These are phyloP conservation scores for Aproaerema taeniolella DNA, from an alignment of 2,888 invertebrate genomes.

Conservation along the genomic window DNA sequence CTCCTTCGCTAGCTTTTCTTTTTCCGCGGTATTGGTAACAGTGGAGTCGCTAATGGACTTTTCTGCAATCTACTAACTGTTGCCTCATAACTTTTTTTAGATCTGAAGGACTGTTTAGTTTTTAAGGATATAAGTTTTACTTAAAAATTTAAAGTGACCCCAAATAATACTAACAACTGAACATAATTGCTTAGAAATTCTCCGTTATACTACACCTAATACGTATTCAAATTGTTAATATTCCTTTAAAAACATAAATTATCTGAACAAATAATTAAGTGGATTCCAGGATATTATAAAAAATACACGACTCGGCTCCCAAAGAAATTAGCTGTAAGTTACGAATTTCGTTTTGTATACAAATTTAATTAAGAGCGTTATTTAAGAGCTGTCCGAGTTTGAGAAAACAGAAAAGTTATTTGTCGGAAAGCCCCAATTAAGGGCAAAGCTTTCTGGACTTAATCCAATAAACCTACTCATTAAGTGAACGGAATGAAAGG, in stretches of 20 bases:
- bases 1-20: no score
- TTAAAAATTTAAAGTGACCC: background rate
- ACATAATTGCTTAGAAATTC: no score
- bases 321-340: slow-evolving; percentile 39
- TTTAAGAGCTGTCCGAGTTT: slow-evolving; percentile 69
- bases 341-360: slow-evolving; percentile 47
- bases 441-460: slow-evolving; percentile 73
- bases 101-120: no score
- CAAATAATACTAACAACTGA: background rate
- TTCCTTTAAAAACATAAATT: no score
- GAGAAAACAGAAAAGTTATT: slow-evolving; percentile 75
- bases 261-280: no score
- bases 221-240: no score
- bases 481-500: slow-evolving; percentile 71
- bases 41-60: no score
- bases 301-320: slow-evolving; percentile 25
- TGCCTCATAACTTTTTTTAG: no score
- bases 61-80: no score
- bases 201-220: no score
- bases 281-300: background rate
- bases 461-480: slow-evolving; percentile 76
- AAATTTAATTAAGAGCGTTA: slow-evolving; percentile 68
- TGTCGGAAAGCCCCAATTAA: slow-evolving; percentile 73
- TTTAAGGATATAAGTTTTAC: no score
- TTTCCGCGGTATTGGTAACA: no score